phyloP scores from a whole-genome alignment of 1,140 invertebrate genomes.

The Zaprionus vittiger region DNA sequence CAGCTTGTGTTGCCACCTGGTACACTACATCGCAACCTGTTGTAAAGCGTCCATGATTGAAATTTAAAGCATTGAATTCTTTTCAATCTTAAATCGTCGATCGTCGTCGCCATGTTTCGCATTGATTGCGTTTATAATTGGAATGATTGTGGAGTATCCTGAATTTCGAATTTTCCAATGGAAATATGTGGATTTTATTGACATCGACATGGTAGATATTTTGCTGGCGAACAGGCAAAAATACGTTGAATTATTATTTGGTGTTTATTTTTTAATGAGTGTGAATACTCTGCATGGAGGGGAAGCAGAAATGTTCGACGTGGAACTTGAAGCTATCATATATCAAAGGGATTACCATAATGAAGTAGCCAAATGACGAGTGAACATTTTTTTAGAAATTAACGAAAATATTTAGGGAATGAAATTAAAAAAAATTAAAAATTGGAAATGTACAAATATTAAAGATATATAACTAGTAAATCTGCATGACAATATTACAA shows the following conservation, averaged over 20 bases:
- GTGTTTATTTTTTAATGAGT: not conserved
- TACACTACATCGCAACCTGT: not conserved
- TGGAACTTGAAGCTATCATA: not conserved
- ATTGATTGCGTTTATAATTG: conserved; percentile 3
- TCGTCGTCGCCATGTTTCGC: not conserved
- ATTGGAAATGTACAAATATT: too few relatives aligned
- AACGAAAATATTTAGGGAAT: not conserved
- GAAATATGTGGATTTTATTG: not conserved
- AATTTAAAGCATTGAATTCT: conserved; percentile 1
- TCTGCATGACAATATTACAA: too few relatives aligned
- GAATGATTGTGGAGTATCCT: not conserved
- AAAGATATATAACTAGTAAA: too few relatives aligned
- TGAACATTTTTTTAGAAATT: not conserved
- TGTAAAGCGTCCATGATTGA: not conserved
- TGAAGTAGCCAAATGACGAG: not conserved
- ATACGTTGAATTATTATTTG: not conserved
- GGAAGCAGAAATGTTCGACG: too few relatives aligned
- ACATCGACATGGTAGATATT: not conserved
- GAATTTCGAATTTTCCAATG: not conserved
- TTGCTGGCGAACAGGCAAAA: not conserved
- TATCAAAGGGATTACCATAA: not conserved
- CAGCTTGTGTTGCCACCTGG: not conserved
- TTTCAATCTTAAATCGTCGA: too few relatives aligned
- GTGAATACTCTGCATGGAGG: not conserved
- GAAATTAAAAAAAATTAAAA: too few relatives aligned